Evolutionary conservation across 2,888 invertebrate genomes (phyloP).

Genomic region (Clepsis dumicolana): DNA sequence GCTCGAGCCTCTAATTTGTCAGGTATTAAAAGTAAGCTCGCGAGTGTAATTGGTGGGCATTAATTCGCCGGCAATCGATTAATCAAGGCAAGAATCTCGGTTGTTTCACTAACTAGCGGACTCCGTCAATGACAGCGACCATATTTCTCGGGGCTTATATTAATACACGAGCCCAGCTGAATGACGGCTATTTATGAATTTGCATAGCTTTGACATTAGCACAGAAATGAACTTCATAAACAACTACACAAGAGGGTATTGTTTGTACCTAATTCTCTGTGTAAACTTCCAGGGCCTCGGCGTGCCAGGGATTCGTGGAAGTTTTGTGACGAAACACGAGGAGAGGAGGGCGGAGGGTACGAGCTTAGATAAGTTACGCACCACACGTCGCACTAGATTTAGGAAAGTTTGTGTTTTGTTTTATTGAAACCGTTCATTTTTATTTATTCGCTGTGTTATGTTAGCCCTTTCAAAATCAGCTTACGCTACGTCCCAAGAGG

Average conservation of each 20-base stretch:
- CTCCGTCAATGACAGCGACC: constrained; percentile 19
- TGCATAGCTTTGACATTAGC: neutral
- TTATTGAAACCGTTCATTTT: neutral
- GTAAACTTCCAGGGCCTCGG: constrained; percentile 6
- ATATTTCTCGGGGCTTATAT: constrained; percentile 17
- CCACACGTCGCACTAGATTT: neutral
- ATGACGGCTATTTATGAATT: constrained; percentile 15
- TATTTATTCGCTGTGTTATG: neutral
- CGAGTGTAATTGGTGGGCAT: constrained; percentile 34
- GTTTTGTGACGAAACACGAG: constrained; percentile 24
- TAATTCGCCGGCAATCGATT: constrained; percentile 16
- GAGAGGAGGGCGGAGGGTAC: neutral
- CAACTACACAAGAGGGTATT: constrained; percentile 24
- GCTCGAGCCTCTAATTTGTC: constrained; percentile 17
- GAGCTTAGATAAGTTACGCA: constrained; percentile 13
- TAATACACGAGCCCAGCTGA: neutral
- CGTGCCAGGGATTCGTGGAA: constrained; percentile 20
- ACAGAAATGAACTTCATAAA: constrained; percentile 19
- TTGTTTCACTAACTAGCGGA: constrained; percentile 17
- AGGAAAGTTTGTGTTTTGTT: neutral
- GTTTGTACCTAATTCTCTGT: constrained; percentile 16
- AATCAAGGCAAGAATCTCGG: constrained; percentile 16
- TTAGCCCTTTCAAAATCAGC: neutral
- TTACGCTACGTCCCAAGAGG: neutral
- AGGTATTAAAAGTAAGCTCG: constrained; percentile 20